Evolutionary conservation across 2,797 vertebrate genomes (phyloP).

Genomic region (Triplophysa bombifrons): DNA sequence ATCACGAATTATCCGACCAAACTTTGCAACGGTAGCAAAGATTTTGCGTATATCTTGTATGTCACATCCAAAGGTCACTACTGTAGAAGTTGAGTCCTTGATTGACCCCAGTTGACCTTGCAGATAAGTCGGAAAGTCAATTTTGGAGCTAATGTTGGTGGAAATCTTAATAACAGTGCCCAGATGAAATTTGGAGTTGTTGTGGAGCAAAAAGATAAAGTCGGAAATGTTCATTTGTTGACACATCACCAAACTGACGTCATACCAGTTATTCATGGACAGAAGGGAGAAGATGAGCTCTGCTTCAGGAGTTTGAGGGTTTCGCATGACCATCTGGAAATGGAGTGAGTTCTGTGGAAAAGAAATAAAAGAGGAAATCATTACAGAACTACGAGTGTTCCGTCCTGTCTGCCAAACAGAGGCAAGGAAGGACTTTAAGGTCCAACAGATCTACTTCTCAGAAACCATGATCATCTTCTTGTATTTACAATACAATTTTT

Average conservation of each 20-base stretch:
- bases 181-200: slow-evolving; percentile 90
- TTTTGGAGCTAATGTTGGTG: slow-evolving; percentile 69
- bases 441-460: neutral
- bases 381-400: slow-evolving; percentile 36
- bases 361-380: slow-evolving; percentile 24
- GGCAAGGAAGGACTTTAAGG: neutral
- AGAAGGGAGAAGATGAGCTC: slow-evolving; percentile 90
- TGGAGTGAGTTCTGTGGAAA: slow-evolving; percentile 90
- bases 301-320: slow-evolving; percentile 78
- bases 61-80: slow-evolving; percentile 93
- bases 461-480: neutral
- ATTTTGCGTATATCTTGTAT: slow-evolving; percentile 86
- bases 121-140: slow-evolving; percentile 79
- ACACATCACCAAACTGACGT: slow-evolving; percentile 92
- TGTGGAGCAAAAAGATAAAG: slow-evolving; percentile 87
- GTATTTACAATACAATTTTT: neutral
- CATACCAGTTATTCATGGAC: slow-evolving; percentile 95
- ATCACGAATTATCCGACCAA: slow-evolving; percentile 81
- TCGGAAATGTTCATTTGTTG: slow-evolving; percentile 91
- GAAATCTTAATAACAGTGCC: slow-evolving; percentile 89
- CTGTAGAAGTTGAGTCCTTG: slow-evolving; percentile 81
- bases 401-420: slow-evolving; percentile 13
- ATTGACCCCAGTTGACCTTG: slow-evolving; percentile 81
- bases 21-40: slow-evolving; percentile 80
- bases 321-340: slow-evolving; percentile 92